These are phyloP conservation scores for Marmota monax DNA, from an alignment of 2,113 vertebrate genomes.

Conservation along the genomic window DNA sequence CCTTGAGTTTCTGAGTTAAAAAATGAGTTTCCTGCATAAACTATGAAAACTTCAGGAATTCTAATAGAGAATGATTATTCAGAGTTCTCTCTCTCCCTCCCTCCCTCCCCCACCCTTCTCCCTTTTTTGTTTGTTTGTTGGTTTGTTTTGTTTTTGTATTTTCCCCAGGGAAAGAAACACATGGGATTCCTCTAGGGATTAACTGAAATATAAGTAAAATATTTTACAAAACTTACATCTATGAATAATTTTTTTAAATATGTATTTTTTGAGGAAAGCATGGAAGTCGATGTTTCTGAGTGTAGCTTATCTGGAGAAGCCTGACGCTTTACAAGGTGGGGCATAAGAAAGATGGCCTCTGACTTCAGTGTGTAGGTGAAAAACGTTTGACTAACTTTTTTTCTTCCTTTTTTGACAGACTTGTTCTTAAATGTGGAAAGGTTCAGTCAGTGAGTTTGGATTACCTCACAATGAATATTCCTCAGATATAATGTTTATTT, in stretches of 20 bases:
- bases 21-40: neutral
- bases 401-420: neutral
- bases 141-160: too few species aligned
- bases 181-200: neutral
- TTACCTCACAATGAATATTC: neutral
- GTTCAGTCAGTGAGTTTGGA: neutral
- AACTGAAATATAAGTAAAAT: constrained; percentile 43
- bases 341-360: neutral
- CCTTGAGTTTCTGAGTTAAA: neutral
- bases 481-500: neutral
- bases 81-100: neutral
- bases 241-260: neutral
- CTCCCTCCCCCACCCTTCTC: neutral
- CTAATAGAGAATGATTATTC: neutral
- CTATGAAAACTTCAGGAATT: neutral
- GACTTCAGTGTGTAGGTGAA: neutral
- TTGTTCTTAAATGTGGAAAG: neutral
- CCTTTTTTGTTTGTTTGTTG: neutral
- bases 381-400: neutral
- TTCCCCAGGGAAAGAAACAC: neutral
- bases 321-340: neutral
- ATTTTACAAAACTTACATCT: neutral
- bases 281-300: neutral
- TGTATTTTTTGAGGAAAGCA: constrained; percentile 18
- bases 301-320: neutral